Evolutionary conservation across 1,140 invertebrate genomes (phyloP), one percentile per base, ranked within the genome.

Genomic region (Aethina tumida): DNA sequence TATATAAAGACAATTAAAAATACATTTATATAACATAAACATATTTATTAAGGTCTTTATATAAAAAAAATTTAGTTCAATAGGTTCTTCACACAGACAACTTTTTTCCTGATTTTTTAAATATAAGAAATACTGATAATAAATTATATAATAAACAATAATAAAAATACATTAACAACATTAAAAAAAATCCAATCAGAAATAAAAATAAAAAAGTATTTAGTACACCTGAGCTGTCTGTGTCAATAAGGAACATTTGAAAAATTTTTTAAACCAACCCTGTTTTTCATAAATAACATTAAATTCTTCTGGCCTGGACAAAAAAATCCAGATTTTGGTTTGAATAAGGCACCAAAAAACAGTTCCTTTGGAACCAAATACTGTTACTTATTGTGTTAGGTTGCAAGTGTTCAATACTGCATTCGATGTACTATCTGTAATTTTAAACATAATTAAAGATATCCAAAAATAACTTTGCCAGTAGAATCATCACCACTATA

Each of bases 311-410:
- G 27, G 22, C 31, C 36, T 39, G 36, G 36, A 31, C 18, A 29
- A 39, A 38, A 35, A 35, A 27, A 12, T 30, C 36, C 36, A 39
- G 36, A 39, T 29, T 39, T 28, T 2, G 36, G 36, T 30, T n/a
- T n/a, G n/a, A 33, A 33, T 44, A 44, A 44, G 42, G 42, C 42
- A 44, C 42, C 30, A 34, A 24, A 17, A 34, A 14, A 44, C 35
- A 39, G 42, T 44, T 44, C 36, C 42, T 39, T 44, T 44, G 36
- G 42, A 44, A 44, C 42, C 30, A 40, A 40, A 39, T 39, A 39
- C 26, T 39, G 36, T 36, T 39, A 30, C 36, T 39, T 29, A 39
- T 28, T 39, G 36, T 39, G 36, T 39, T 39, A 26, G 22, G 25
- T 36, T 36, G 22, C 21, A 13, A 36, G 35, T 12, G 35, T 36